A percentile compares a stretch with the other conserved stretches of the same genome.
Conservation (phyloP, 2,113 vertebrate genomes). For the Sisor rabdophorus region DNA sequence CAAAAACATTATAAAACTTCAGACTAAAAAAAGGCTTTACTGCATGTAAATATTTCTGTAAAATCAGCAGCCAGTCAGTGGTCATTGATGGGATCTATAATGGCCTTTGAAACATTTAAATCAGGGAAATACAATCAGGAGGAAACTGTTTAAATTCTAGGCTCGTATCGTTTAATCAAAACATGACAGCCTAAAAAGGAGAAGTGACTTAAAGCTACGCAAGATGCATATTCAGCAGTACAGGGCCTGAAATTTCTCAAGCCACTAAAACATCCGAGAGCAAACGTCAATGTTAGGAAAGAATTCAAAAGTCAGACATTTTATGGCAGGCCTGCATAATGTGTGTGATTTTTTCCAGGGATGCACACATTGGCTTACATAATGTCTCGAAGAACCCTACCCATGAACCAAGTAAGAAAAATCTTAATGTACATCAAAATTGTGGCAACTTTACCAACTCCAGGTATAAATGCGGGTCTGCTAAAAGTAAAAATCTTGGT, state of each 20-base stretch:
- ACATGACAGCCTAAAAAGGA: background rate
- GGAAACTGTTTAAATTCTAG: background rate
- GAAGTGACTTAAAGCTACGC: background rate
- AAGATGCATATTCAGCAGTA: conserved; percentile 18
- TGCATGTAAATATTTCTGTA: background rate
- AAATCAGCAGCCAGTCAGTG: no score
- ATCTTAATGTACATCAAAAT: no score
- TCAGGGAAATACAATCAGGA: background rate
- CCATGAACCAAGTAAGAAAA: no score
- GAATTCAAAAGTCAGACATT: background rate
- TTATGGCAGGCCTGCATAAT: background rate
- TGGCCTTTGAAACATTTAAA: background rate
- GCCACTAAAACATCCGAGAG: background rate
- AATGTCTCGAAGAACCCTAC: no score
- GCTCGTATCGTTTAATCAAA: background rate
- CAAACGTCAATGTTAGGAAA: background rate
- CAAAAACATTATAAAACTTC: background rate
- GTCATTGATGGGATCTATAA: background rate
- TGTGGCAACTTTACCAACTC: background rate
- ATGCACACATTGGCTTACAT: no score
- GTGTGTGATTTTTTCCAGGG: no score
- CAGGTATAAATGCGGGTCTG: background rate
- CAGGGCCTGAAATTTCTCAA: background rate
- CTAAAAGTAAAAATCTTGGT: conserved; percentile 11
- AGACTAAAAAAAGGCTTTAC: background rate